Conservation (phyloP, 2,797 vertebrate genomes). For the Cichlasoma orientale region DNA sequence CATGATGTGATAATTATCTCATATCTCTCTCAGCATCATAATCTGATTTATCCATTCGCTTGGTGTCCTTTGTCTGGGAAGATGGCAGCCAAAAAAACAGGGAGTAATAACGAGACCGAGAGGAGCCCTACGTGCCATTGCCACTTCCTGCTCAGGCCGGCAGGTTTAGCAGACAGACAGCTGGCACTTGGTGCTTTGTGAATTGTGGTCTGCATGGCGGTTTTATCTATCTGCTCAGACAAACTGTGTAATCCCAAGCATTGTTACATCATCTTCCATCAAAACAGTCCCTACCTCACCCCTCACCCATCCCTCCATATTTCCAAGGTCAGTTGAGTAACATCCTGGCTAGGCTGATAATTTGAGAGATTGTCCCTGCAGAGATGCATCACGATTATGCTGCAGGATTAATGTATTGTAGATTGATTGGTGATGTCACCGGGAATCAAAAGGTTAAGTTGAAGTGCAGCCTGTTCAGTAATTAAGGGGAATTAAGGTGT, state of each 20-base stretch:
- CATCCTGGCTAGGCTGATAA: conserved; percentile 42
- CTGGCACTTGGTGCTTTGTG: conserved; percentile 37
- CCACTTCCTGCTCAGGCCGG: conserved; percentile 35
- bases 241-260: conserved; percentile 52
- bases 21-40: conserved; percentile 23
- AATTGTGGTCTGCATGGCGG: conserved; percentile 13
- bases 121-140: background rate
- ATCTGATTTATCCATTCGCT: conserved; percentile 7
- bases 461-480: conserved; percentile 3
- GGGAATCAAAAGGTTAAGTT: conserved; percentile 36
- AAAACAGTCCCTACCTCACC: background rate
- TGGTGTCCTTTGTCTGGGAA: background rate
- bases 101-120: conserved; percentile 16
- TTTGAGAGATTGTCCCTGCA: conserved; percentile 51
- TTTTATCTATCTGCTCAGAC: conserved; percentile 53
- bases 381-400: conserved; percentile 11
- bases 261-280: conserved; percentile 51
- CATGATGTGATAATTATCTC: conserved; percentile 36
- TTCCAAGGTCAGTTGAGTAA: conserved; percentile 61
- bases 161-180: conserved; percentile 38
- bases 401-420: conserved; percentile 46
- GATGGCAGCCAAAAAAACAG: conserved; percentile 21
- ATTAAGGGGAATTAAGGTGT: background rate
- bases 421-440: conserved; percentile 44
- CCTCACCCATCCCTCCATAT: conserved; percentile 24